Evolutionary conservation across 2,888 invertebrate species (phyloP).

Genomic region (Hirtodrosophila histrioides): DNA sequence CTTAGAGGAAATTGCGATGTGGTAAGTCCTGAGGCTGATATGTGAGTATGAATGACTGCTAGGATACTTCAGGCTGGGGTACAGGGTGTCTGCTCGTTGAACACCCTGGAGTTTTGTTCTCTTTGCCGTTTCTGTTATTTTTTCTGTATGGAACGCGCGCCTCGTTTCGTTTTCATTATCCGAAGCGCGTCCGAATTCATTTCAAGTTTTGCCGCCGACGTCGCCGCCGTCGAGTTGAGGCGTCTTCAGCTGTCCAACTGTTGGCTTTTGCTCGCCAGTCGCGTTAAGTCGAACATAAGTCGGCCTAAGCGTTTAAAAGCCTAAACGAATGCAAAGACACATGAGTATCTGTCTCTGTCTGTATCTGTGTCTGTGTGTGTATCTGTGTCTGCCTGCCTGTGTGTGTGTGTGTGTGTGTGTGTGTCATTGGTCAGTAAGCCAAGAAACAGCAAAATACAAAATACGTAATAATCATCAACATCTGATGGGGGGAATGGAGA

Average conservation of each 20-base stretch:
- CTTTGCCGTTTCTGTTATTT: slow-evolving; percentile 17
- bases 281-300: slow-evolving; percentile 75
- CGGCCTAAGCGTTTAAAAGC: slow-evolving; percentile 78
- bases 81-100: too few relatives aligned
- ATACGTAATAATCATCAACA: slow-evolving; percentile 73
- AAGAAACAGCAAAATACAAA: slow-evolving; percentile 56
- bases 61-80: too few relatives aligned
- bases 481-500: slow-evolving; percentile 6
- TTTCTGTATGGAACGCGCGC: slow-evolving; percentile 59
- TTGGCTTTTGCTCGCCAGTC: slow-evolving; percentile 73
- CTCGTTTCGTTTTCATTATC: slow-evolving; percentile 78
- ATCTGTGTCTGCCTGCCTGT: not conserved
- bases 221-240: slow-evolving; percentile 53
- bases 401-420: slow-evolving; percentile 22
- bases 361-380: slow-evolving; percentile 14
- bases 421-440: slow-evolving; percentile 53
- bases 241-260: slow-evolving; percentile 72
- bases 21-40: too few relatives aligned
- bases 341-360: slow-evolving; percentile 34
- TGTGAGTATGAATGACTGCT: too few relatives aligned
- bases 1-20: too few relatives aligned
- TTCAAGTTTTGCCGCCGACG: slow-evolving; percentile 74
- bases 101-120: slow-evolving; percentile 1
- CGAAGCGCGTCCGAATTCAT: slow-evolving; percentile 75
- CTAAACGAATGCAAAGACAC: slow-evolving; percentile 70